A percentile compares a stretch with the other conserved stretches of the same genome.
Conservation (phyloP, 1,140 invertebrate species). For the Pseudomyrmex cubaensis region DNA sequence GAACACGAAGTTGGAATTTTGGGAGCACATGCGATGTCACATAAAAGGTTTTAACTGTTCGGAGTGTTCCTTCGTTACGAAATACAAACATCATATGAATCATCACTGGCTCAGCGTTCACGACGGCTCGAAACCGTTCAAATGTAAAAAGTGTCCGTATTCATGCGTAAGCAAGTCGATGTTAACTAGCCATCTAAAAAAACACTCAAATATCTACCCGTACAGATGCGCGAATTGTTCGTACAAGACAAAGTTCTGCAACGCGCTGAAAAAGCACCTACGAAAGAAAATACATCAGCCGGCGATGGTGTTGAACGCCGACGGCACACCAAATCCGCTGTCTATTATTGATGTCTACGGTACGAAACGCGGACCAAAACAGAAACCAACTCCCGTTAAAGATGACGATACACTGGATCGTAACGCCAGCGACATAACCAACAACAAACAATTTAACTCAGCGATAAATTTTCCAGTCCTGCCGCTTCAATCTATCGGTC, state of each 20-base stretch:
- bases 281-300: conserved; percentile 96
- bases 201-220: conserved; percentile 98
- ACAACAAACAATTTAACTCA: not conserved
- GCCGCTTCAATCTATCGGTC: not conserved
- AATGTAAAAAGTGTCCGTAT: conserved; percentile 96
- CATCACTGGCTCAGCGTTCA: conserved; percentile 97
- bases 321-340: conserved; percentile 94
- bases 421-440: conserved; percentile 65
- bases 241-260: conserved; percentile 99
- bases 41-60: conserved; percentile 98
- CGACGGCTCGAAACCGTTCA: conserved; percentile 97
- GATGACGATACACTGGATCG: conserved; percentile 26
- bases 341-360: conserved; percentile 97
- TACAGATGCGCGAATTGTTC: conserved; percentile 97
- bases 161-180: conserved; percentile 99
- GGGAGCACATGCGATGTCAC: conserved; percentile 95
- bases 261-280: conserved; percentile 98
- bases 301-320: conserved; percentile 93
- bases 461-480: not conserved
- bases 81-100: conserved; percentile 99
- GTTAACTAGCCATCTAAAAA: conserved; percentile 99
- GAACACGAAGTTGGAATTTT: conserved; percentile 96
- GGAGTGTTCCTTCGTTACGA: conserved; percentile 98
- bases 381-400: conserved; percentile 81
- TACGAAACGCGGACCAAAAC: conserved; percentile 93